These are phyloP conservation scores for Micrasema longulum DNA, from an alignment of 1,140 invertebrate species.

Conservation along the genomic window DNA sequence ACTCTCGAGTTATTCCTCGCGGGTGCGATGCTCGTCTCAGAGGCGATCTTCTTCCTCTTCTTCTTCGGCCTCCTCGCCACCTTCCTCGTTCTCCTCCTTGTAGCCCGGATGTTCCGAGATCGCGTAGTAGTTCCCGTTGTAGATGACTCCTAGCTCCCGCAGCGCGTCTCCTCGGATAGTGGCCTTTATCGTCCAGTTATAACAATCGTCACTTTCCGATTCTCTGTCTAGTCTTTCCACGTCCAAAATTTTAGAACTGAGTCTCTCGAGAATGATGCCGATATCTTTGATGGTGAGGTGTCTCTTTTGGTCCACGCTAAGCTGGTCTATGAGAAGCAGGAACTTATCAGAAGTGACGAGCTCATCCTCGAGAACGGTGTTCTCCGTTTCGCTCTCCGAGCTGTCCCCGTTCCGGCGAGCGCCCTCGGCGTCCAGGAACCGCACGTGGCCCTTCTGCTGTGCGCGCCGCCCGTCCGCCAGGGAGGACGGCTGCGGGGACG, in stretches of 20 bases:
- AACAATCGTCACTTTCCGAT: conserved; percentile 90
- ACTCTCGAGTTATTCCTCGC: conserved; percentile 55
- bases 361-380: conserved; percentile 91
- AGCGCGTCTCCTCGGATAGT: conserved; percentile 91
- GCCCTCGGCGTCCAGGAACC: conserved; percentile 80
- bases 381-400: conserved; percentile 92
- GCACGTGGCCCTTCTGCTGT: conserved; percentile 75
- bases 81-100: conserved; percentile 87
- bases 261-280: conserved; percentile 90
- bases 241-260: conserved; percentile 93
- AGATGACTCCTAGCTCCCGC: conserved; percentile 91
- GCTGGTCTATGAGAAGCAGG: conserved; percentile 90
- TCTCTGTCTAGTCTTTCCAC: conserved; percentile 91
- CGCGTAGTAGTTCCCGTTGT: conserved; percentile 95
- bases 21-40: conserved; percentile 71
- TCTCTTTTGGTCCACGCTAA: conserved; percentile 90
- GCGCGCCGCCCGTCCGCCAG: conserved; percentile 68
- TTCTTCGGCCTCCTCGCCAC: conserved; percentile 82
- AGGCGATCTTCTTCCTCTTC: conserved; percentile 84
- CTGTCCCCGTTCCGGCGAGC: conserved; percentile 78
- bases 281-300: conserved; percentile 95
- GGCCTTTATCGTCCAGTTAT: conserved; percentile 95
- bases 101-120: conserved; percentile 94
- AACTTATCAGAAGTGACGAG: conserved; percentile 90
- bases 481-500: conserved; percentile 67